A percentile compares a stretch with the other conserved stretches of the same genome.
These are phyloP conservation scores for Seira ritae DNA, from an alignment of 2,888 invertebrate species.

Conservation along the genomic window DNA sequence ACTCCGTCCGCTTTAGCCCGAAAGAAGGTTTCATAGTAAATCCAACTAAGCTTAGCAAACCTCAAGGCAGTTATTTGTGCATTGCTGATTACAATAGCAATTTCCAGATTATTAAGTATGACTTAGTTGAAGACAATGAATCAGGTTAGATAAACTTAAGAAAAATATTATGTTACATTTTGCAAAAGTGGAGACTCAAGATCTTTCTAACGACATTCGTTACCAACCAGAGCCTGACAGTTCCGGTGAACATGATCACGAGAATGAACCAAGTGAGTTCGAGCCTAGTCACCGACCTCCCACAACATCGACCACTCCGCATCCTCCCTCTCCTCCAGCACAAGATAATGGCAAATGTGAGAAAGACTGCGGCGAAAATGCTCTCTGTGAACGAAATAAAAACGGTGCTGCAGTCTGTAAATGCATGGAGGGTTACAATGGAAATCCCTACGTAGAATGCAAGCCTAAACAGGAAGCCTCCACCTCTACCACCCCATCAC, in stretches of 20 bases:
- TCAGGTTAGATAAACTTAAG: no score
- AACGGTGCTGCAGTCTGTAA: slow-evolving; percentile 33
- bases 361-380: slow-evolving; percentile 38
- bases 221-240: no score
- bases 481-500: neutral
- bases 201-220: no score
- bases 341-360: neutral
- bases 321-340: neutral
- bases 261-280: slow-evolving; percentile 7
- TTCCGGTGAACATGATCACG: no score
- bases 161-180: no score
- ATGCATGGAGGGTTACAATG: slow-evolving; percentile 35
- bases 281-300: slow-evolving; percentile 23
- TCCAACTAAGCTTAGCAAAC: neutral
- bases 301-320: neutral
- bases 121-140: slow-evolving; percentile 21
- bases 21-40: slow-evolving; percentile 47
- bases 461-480: slow-evolving; percentile 6
- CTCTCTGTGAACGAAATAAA: slow-evolving; percentile 21
- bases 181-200: no score
- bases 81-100: slow-evolving; percentile 55
- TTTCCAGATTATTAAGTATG: slow-evolving; percentile 56
- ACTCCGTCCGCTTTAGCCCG: slow-evolving; percentile 50
- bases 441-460: slow-evolving; percentile 54
- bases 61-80: slow-evolving; percentile 55